phyloP scores from a whole-genome alignment of 1,140 invertebrate species.

The Drosophila sp. region DNA sequence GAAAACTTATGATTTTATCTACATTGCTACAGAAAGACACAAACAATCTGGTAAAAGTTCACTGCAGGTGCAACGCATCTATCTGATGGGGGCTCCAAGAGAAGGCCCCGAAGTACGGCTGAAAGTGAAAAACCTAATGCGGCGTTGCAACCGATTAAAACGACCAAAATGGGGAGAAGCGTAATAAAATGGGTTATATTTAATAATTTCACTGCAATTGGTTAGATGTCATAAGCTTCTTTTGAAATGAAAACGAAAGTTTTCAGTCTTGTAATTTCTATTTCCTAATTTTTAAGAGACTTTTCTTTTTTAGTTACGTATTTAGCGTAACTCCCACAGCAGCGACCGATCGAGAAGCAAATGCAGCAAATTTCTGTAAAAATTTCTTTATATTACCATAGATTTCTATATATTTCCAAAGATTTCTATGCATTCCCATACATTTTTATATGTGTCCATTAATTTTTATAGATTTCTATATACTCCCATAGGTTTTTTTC shows the following conservation, averaged over 20 bases:
- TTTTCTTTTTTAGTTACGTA: too few species aligned
- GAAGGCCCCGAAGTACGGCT: background rate
- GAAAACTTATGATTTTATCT: slow-evolving; percentile 38
- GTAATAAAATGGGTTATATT: slow-evolving; percentile 9
- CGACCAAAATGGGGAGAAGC: background rate
- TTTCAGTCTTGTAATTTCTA: background rate
- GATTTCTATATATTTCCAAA: too few species aligned
- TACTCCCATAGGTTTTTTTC: too few species aligned
- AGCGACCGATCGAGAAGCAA: background rate
- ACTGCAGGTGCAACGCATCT: slow-evolving; percentile 10
- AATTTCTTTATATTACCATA: too few species aligned
- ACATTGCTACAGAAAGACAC: slow-evolving; percentile 20
- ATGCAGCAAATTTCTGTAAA: too few species aligned
- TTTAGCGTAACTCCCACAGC: too few species aligned
- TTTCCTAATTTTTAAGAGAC: background rate
- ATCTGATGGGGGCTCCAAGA: too few species aligned
- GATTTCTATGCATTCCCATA: too few species aligned
- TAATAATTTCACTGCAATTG: slow-evolving; percentile 6
- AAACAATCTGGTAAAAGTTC: slow-evolving; percentile 15
- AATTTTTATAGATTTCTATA: too few species aligned
- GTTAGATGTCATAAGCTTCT: background rate
- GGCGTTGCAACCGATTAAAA: slow-evolving; percentile 24
- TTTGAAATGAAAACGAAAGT: slow-evolving; percentile 8
- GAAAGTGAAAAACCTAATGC: slow-evolving; percentile 40
- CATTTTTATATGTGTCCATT: too few species aligned